A percentile compares a stretch with the other conserved stretches of the same genome.
phyloP scores from a whole-genome alignment of 2,113 vertebrate genomes.

The Amphiprion ocellaris region DNA sequence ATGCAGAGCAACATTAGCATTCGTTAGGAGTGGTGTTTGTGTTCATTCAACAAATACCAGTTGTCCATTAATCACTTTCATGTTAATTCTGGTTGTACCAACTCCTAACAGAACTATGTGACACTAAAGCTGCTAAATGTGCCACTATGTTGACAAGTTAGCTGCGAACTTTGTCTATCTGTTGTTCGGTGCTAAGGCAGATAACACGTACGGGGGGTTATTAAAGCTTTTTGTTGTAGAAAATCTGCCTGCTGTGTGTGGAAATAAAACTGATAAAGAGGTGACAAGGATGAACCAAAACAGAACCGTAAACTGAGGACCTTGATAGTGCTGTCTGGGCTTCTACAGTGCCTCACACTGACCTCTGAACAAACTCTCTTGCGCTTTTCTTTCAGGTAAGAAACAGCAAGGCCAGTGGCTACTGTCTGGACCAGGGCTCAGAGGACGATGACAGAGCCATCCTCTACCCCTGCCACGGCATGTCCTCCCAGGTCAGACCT shows the following conservation, averaged over 20 bases:
- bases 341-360: not conserved
- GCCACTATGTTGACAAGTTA: no score
- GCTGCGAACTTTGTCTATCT: no score
- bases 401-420: slow-evolving; percentile 97
- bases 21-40: not conserved
- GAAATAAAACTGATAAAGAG: no score
- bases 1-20: not conserved
- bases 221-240: not conserved
- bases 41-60: not conserved
- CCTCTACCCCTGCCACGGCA: slow-evolving; percentile 97
- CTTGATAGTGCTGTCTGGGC: not conserved
- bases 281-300: not conserved
- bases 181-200: no score
- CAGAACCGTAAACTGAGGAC: not conserved
- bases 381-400: slow-evolving; percentile 87
- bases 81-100: not conserved
- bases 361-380: not conserved
- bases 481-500: slow-evolving; percentile 95
- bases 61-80: not conserved
- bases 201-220: not conserved
- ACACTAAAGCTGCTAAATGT: no score
- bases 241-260: not conserved
- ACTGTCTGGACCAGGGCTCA: slow-evolving; percentile 96
- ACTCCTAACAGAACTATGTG: no score
- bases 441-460: slow-evolving; percentile 97